These are phyloP conservation scores for Potamilus streckersoni DNA, from an alignment of 1,140 invertebrate genomes.

Conservation along the genomic window DNA sequence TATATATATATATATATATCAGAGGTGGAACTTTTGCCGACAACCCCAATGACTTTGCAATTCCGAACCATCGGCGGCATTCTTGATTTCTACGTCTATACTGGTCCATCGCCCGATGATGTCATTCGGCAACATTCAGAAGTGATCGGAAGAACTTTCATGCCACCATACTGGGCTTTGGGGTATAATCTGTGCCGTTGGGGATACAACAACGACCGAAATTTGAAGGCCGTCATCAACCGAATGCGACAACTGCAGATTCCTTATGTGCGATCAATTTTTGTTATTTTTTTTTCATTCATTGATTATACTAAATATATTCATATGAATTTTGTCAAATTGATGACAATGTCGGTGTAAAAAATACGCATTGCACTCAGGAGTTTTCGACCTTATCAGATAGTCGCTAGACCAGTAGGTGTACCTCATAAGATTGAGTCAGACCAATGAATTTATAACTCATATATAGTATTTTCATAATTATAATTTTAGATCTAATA, in stretches of 20 bases:
- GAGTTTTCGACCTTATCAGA: too few relatives aligned
- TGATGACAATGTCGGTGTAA: too few relatives aligned
- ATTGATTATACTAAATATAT: too few relatives aligned
- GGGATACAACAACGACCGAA: slow-evolving; percentile 52
- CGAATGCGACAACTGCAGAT: slow-evolving; percentile 79
- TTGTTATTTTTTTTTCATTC: too few relatives aligned
- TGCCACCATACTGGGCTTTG: slow-evolving; percentile 90
- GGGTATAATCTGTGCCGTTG: slow-evolving; percentile 86
- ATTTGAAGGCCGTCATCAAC: slow-evolving; percentile 68
- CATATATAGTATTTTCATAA: too few relatives aligned
- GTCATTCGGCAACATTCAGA: slow-evolving; percentile 78
- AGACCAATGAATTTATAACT: too few relatives aligned
- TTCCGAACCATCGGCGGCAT: slow-evolving; percentile 63
- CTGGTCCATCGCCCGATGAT: slow-evolving; percentile 75
- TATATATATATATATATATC: background rate
- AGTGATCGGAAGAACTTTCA: slow-evolving; percentile 80
- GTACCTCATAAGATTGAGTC: too few relatives aligned
- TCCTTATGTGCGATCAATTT: slow-evolving; percentile 77
- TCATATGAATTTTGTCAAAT: too few relatives aligned
- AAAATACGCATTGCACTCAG: too few relatives aligned
- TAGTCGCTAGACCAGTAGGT: too few relatives aligned
- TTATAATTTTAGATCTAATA: too few relatives aligned
- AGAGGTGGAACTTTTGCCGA: slow-evolving; percentile 80
- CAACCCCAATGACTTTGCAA: slow-evolving; percentile 26
- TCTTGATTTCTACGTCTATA: slow-evolving; percentile 64